Evolutionary conservation across 2,113 vertebrate species (phyloP), one percentile per base, ranked within the genome.

Genomic region (Calcarius ornatus): DNA sequence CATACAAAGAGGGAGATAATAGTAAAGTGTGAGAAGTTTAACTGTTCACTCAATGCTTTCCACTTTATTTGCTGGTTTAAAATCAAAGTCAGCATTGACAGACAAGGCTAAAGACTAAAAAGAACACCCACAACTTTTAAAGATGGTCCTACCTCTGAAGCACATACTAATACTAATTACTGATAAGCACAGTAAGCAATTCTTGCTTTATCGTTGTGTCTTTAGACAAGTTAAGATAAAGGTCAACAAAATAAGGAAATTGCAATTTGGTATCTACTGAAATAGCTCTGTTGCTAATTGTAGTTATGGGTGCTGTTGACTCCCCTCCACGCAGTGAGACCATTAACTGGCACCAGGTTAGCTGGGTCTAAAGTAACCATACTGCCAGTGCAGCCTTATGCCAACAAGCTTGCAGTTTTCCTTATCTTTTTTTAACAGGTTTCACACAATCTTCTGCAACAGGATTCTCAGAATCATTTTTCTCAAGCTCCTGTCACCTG

Each of bases 261-360:
- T 31, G 48, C 8, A 33, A 30, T 79, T 10, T 10, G 2, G 4
- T 68, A 72, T 40, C 43, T 88, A 13, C 15, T 33, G 15, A 71
- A 92, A 80, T 60, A 95, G 42, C 10, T 80, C 12, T 70, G 42
- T 31, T 63, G 45, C 47, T 88, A 60, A 19, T 13, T 78, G 35
- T 28, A 83, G 7, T 47, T 35, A 48, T 0, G 0, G 3, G 35
- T 15, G 35, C 37, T 38, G 57, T 2, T 40, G 18, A 48, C 24
- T 40, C 45, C 22, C 17, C 15, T 21, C 4, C 17, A 11, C 1
- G 1, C 15, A 59, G 16, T 21, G 18, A 65, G 43, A 31, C 28
- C 17, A 20, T 37, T 6, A 81, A 30, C 30, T 38, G 15, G 38
- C 35, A 60, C 19, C 6, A 20, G 15, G 21, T 59, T 20, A 83